A percentile compares a stretch with the other conserved stretches of the same genome.
Evolutionary conservation across 2,888 invertebrate genomes (phyloP).

Genomic region (Andricus curvator): DNA sequence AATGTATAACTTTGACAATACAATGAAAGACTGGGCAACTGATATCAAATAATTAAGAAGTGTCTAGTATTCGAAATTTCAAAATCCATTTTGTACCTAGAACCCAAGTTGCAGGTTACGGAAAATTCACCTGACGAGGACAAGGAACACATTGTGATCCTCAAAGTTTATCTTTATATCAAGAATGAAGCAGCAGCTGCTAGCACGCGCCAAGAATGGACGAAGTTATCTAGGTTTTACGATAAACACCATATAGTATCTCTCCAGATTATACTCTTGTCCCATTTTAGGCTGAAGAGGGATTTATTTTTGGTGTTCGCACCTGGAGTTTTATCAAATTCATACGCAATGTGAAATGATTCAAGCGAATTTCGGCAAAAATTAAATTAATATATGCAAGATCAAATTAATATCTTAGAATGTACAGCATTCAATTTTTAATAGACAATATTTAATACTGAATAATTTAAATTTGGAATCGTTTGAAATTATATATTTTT

Average conservation of each 20-base stretch:
- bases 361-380: not conserved
- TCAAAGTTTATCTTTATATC: conserved; percentile 61
- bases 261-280: conserved; percentile 39
- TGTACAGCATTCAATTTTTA: too few relatives aligned
- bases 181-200: conserved; percentile 71
- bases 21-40: too few relatives aligned
- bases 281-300: conserved; percentile 28
- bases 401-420: too few relatives aligned
- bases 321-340: conserved; percentile 59
- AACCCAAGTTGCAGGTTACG: not conserved
- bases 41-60: too few relatives aligned
- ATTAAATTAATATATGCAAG: not conserved
- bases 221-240: conserved; percentile 64
- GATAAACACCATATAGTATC: conserved; percentile 49
- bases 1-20: too few relatives aligned
- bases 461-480: too few relatives aligned
- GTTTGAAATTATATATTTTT: too few relatives aligned
- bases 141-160: conserved; percentile 71
- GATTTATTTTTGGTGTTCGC: conserved; percentile 50
- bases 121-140: conserved; percentile 74
- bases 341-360: conserved; percentile 10
- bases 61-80: too few relatives aligned
- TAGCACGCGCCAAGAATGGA: conserved; percentile 74
- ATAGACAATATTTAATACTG: too few relatives aligned
- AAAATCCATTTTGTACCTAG: not conserved